These are phyloP conservation scores for Epizoanthus illoricatus DNA, from an alignment of 92 coral and sea anemone species.

Conservation along the genomic window DNA sequence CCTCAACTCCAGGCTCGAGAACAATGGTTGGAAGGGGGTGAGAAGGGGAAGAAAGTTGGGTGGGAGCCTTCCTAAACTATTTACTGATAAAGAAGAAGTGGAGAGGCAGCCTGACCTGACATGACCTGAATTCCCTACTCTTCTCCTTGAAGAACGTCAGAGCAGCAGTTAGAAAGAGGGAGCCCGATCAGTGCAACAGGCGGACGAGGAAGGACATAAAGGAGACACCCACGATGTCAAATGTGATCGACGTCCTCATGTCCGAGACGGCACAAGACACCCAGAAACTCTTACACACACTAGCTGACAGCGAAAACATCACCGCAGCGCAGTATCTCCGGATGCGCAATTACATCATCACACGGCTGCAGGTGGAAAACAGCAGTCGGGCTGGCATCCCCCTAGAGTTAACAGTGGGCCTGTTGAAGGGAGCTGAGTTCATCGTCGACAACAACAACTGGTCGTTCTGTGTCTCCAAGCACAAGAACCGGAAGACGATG, in stretches of 20 bases:
- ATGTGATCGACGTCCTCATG: not conserved
- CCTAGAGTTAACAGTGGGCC: not conserved
- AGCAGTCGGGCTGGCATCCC: not conserved
- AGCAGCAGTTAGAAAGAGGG: not conserved
- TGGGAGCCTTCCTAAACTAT: not conserved
- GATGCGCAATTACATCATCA: not conserved
- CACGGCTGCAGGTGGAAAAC: not conserved
- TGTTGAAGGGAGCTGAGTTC: not conserved
- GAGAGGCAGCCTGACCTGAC: not conserved
- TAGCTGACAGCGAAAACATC: not conserved
- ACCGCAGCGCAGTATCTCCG: not conserved
- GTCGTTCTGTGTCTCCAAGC: not conserved
- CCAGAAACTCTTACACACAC: not conserved
- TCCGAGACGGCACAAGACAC: not conserved
- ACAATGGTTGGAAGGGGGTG: not conserved
- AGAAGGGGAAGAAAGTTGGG: not conserved
- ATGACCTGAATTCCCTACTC: not conserved
- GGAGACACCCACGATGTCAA: not conserved
- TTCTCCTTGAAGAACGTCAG: not conserved
- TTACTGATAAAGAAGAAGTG: not conserved
- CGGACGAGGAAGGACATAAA: not conserved
- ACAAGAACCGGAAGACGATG: not conserved
- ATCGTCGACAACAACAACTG: not conserved
- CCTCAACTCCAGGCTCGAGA: not conserved
- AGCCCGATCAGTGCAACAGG: not conserved